Evolutionary conservation across 2,888 invertebrate species (phyloP), one percentile per base, ranked within the genome.

Genomic region (Drosophila mulleri): DNA sequence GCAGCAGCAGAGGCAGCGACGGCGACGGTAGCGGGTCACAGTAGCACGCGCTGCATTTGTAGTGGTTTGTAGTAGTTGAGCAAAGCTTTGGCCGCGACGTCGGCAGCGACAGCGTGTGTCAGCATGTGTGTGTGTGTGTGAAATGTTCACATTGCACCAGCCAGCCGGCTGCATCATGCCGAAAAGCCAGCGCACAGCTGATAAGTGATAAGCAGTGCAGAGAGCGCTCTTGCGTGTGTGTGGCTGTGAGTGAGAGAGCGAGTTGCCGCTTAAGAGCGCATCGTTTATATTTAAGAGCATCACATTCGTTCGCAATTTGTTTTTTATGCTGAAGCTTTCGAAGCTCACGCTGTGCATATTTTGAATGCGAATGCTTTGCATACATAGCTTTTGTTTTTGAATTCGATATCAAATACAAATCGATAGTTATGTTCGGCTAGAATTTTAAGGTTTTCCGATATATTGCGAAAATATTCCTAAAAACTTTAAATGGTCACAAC

Each of bases 121-220:
- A 35, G 4, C 35, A 32, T 20, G 6, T 20, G 20, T 8, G 44
- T 44, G 12, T 14, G 20, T 50, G 32, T 63, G 66, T 67, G 78
- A 42, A 66, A 50, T 45, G 61, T 63, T 71, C 54, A 64, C 62
- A 75, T 53, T 78, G 77, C 77, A 78, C 37, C 59, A 53, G 60
- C 56, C 48, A 70, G 82, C 77, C 87, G 75, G 82, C 82, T 87
- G 82, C 83, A 83, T 74, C 68, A 66, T 66, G 80, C 86, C 78
- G 78, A 75, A 72, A 77, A 72, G 75, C 63, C 82, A 68, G 60
- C 74, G 57, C 78, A 86, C 87, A 88, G 84, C 88, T 84, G 84
- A 84, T 84, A 84, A 84, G 62, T 84, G 84, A 84, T 84, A 84
- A 84, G 88, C 82, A 59, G 48, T 60, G 44, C 42, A 42, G 29